A percentile compares a stretch with the other conserved stretches of the same genome.
Conservation (phyloP, 1,140 invertebrate species). For the Diorhabda sublineata region DNA sequence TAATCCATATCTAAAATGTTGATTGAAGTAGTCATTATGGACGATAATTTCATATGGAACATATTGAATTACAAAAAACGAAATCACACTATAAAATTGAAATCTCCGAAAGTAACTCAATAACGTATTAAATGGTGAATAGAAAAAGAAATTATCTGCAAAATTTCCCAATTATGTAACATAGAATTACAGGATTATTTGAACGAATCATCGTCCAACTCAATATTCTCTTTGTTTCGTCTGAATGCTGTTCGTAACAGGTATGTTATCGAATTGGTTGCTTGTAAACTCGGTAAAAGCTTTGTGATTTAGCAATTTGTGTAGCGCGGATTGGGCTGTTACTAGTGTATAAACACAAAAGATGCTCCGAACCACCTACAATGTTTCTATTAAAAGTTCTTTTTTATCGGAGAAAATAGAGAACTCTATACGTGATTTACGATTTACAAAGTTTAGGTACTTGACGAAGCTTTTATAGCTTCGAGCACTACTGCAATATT, state of each 20-base stretch:
- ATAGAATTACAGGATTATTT: slow-evolving; percentile 21
- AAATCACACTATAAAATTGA: no score
- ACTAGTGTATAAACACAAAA: slow-evolving; percentile 27
- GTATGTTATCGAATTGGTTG: slow-evolving; percentile 16
- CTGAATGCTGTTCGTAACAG: slow-evolving; percentile 13
- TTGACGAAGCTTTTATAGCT: background rate
- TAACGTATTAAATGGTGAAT: no score
- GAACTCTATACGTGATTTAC: background rate
- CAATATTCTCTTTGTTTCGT: slow-evolving; percentile 10
- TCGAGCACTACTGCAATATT: background rate
- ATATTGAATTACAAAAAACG: no score
- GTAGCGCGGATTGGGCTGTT: slow-evolving; percentile 26
- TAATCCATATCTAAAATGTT: no score
- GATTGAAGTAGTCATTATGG: no score
- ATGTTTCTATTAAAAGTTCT: slow-evolving; percentile 15
- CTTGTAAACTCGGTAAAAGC: slow-evolving; percentile 25
- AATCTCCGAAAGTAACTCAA: no score
- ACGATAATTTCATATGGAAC: no score
- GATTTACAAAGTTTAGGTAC: background rate
- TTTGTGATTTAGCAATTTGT: slow-evolving; percentile 33
- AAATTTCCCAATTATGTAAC: slow-evolving; percentile 16
- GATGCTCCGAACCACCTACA: slow-evolving; percentile 17
- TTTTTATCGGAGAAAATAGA: slow-evolving; percentile 7
- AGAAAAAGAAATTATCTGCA: no score
- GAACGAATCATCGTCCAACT: slow-evolving; percentile 11